phyloP scores from a whole-genome alignment of 64 coral and sea anemone genomes.

The Anthopleura sola region DNA sequence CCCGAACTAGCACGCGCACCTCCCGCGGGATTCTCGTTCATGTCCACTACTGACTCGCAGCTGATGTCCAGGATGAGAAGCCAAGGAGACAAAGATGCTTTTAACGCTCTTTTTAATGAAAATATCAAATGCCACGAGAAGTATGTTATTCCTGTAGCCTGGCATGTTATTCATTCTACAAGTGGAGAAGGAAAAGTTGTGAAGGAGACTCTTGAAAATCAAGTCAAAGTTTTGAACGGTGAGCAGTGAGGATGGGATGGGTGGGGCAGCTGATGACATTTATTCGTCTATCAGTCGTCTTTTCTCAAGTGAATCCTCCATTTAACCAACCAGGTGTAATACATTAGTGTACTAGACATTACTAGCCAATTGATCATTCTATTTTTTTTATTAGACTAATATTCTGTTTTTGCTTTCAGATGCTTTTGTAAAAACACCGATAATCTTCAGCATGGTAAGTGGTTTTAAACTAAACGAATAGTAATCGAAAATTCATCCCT shows the following conservation, averaged over 20 bases:
- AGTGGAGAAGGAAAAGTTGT: slow-evolving; percentile 40
- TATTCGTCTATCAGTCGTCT: too few relatives aligned
- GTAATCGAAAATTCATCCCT: too few relatives aligned
- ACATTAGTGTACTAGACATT: too few relatives aligned
- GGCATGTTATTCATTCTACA: slow-evolving; percentile 37
- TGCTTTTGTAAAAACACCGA: slow-evolving; percentile 32
- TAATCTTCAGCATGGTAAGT: slow-evolving; percentile 51
- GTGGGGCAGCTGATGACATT: background rate
- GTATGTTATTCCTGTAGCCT: slow-evolving; percentile 48
- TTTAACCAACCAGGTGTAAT: too few relatives aligned
- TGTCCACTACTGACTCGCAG: background rate
- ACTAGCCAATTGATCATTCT: too few relatives aligned
- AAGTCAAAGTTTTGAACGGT: slow-evolving; percentile 50
- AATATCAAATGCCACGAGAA: slow-evolving; percentile 34
- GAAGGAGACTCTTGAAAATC: slow-evolving; percentile 15
- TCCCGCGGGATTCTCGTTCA: slow-evolving; percentile 2
- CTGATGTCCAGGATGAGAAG: background rate
- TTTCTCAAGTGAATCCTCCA: too few relatives aligned
- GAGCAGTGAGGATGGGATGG: background rate
- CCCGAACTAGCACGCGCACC: background rate
- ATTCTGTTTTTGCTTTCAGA: slow-evolving; percentile 15
- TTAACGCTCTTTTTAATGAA: background rate
- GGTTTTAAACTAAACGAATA: too few relatives aligned
- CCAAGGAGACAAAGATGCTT: slow-evolving; percentile 19
- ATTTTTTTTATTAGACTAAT: too few relatives aligned